A percentile compares a stretch with the other conserved stretches of the same genome.
Evolutionary conservation across 1,140 invertebrate species (phyloP).

Genomic region (Drosophila seguyi): DNA sequence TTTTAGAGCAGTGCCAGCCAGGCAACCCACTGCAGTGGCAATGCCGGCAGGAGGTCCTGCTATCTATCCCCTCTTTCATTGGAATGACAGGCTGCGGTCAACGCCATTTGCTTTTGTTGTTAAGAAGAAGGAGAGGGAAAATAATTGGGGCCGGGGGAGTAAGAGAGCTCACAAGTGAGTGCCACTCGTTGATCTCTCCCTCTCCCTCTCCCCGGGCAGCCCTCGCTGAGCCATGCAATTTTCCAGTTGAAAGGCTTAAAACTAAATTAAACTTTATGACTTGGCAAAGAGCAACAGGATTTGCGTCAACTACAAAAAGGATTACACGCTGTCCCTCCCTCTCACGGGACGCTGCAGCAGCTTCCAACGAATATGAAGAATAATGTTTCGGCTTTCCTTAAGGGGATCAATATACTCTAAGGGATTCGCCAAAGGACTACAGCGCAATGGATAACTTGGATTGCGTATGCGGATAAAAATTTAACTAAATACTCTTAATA

Average conservation of each 20-base stretch:
- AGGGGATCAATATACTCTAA: slow-evolving; percentile 43
- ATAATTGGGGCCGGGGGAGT: not conserved
- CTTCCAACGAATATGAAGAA: slow-evolving; percentile 64
- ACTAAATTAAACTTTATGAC: slow-evolving; percentile 84
- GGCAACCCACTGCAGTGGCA: slow-evolving; percentile 3
- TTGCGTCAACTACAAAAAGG: slow-evolving; percentile 79
- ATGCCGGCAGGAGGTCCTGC: not conserved
- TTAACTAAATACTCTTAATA: not conserved
- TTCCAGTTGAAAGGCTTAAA: slow-evolving; percentile 84
- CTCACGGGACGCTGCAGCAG: slow-evolving; percentile 18
- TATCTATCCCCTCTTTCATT: slow-evolving; percentile 4
- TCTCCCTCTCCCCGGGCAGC: not conserved
- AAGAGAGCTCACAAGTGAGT: slow-evolving; percentile 55
- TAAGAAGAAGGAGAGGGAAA: slow-evolving; percentile 3
- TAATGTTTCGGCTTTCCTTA: slow-evolving; percentile 60
- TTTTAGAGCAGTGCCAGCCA: slow-evolving; percentile 70
- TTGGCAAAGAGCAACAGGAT: slow-evolving; percentile 74
- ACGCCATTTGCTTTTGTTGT: slow-evolving; percentile 39
- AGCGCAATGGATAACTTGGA: not conserved
- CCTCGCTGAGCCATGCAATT: slow-evolving; percentile 67
- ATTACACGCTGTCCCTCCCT: slow-evolving; percentile 57
- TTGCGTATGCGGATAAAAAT: slow-evolving; percentile 6
- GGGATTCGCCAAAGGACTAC: slow-evolving; percentile 15
- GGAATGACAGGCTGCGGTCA: slow-evolving; percentile 54
- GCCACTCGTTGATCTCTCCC: slow-evolving; percentile 44